These are phyloP conservation scores for Propsilocerus akamusi DNA, from an alignment of 1,140 invertebrate genomes.

Conservation along the genomic window DNA sequence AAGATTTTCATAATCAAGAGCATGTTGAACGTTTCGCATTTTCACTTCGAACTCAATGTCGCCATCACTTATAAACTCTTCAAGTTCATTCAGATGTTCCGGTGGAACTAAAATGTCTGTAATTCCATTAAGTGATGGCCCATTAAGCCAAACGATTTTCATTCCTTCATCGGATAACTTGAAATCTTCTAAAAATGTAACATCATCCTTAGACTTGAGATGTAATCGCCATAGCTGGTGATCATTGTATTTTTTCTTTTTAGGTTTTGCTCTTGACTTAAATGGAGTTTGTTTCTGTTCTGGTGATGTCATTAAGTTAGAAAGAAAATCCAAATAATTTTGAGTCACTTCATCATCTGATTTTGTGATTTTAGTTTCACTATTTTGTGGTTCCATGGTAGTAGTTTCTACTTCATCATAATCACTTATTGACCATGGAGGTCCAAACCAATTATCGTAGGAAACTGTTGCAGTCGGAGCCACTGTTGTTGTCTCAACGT, in stretches of 20 bases:
- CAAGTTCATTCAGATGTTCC: constrained; percentile 36
- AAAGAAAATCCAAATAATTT: not conserved
- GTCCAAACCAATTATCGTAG: not conserved
- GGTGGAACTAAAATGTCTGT: constrained; percentile 53
- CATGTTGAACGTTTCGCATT: constrained; percentile 52
- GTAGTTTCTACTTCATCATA: not conserved
- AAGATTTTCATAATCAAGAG: constrained; percentile 42
- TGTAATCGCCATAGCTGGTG: constrained; percentile 22
- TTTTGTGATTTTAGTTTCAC: not conserved
- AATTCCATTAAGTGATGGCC: constrained; percentile 30
- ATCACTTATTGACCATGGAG: not conserved
- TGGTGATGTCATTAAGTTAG: not conserved
- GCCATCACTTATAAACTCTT: constrained; percentile 38
- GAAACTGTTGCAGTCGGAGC: not conserved
- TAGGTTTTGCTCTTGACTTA: constrained; percentile 11
- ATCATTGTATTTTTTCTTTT: constrained; percentile 16
- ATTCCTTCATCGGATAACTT: constrained; percentile 17
- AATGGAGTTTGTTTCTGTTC: constrained; percentile 11
- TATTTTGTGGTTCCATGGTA: not conserved
- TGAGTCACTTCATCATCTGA: not conserved
- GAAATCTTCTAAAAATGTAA: constrained; percentile 16
- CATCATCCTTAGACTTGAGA: constrained; percentile 16
- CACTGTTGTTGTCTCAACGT: too few relatives aligned
- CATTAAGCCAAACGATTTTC: constrained; percentile 22
- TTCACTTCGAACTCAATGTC: constrained; percentile 45